These are phyloP conservation scores for Lathronympha strigana DNA, from an alignment of 2,888 invertebrate species.

Conservation along the genomic window DNA sequence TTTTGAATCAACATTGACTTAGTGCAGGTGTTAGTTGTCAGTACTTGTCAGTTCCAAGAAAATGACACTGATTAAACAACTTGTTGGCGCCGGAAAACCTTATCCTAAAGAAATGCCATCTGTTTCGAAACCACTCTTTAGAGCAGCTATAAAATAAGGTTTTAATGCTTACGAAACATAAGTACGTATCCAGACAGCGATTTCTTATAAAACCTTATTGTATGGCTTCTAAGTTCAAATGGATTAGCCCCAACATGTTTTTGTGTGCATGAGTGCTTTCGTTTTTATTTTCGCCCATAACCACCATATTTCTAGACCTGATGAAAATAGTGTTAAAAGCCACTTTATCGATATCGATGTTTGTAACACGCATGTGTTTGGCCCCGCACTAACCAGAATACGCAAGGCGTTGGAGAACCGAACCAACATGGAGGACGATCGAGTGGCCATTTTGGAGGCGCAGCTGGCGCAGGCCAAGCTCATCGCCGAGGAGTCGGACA, in stretches of 20 bases:
- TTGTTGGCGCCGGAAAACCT: constrained; percentile 3
- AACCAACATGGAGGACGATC: constrained; percentile 99
- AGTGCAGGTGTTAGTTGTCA: constrained; percentile 8
- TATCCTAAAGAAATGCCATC: background rate
- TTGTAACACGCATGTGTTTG: constrained; percentile 83
- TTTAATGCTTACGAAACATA: constrained; percentile 11
- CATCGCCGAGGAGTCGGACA: constrained; percentile 99
- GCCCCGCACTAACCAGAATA: constrained; percentile 89
- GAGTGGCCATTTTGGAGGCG: constrained; percentile 98
- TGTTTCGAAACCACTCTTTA: background rate
- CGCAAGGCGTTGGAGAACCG: constrained; percentile 99
- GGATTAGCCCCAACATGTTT: constrained; percentile 39
- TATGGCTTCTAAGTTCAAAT: constrained; percentile 36
- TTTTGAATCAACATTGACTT: constrained; percentile 14
- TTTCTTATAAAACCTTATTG: constrained; percentile 50
- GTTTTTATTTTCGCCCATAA: constrained; percentile 66
- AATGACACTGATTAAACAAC: constrained; percentile 29
- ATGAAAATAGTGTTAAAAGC: constrained; percentile 43
- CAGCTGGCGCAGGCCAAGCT: constrained; percentile 99
- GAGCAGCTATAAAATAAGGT: constrained; percentile 37
- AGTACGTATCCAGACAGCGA: constrained; percentile 44
- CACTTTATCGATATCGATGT: constrained; percentile 69
- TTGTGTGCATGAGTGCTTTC: constrained; percentile 68
- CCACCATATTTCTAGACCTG: constrained; percentile 68
- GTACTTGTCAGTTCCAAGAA: constrained; percentile 25